A percentile compares a stretch with the other conserved stretches of the same genome.
These are phyloP conservation scores for Nansenia antarctica DNA, from an alignment of 2,113 vertebrate genomes.

Conservation along the genomic window DNA sequence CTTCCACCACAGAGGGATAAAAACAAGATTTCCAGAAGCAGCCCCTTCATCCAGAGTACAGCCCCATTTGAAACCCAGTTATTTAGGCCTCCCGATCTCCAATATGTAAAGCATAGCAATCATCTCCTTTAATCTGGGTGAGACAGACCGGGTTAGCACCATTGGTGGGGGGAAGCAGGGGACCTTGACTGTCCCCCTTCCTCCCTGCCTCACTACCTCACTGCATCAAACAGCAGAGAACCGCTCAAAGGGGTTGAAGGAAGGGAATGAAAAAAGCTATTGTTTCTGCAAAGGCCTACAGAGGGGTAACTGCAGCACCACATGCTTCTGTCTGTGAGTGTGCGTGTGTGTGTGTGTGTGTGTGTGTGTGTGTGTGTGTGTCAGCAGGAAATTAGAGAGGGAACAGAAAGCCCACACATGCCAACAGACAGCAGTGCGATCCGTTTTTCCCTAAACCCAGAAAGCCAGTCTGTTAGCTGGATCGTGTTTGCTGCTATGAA, in stretches of 20 bases:
- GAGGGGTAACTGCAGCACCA: conserved; percentile 16
- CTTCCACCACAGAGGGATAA: conserved; percentile 17
- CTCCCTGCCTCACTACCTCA: no score
- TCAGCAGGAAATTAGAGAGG: conserved; percentile 46
- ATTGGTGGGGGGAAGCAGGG: background rate
- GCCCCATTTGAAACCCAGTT: conserved; percentile 15
- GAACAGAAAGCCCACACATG: conserved; percentile 20
- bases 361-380: background rate
- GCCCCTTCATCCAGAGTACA: conserved; percentile 26
- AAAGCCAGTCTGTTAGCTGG: conserved; percentile 56
- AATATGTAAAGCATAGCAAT: conserved; percentile 49
- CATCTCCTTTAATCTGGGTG: conserved; percentile 64
- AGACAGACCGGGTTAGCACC: conserved; percentile 49
- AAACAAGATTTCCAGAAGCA: conserved; percentile 6
- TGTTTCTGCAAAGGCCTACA: conserved; percentile 13
- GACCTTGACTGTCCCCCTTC: no score
- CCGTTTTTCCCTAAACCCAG: conserved; percentile 36
- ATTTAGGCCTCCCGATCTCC: conserved; percentile 28
- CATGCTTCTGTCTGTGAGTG: conserved; percentile 27
- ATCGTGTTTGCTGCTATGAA: conserved; percentile 37
- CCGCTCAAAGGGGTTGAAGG: conserved; percentile 4
- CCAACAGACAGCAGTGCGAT: conserved; percentile 31
- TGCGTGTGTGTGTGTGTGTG: conserved; percentile 8
- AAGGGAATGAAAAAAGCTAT: conserved; percentile 16
- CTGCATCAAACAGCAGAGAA: no score